These are phyloP conservation scores for Heliconius erato DNA, from an alignment of 2,888 invertebrate species.

Conservation along the genomic window DNA sequence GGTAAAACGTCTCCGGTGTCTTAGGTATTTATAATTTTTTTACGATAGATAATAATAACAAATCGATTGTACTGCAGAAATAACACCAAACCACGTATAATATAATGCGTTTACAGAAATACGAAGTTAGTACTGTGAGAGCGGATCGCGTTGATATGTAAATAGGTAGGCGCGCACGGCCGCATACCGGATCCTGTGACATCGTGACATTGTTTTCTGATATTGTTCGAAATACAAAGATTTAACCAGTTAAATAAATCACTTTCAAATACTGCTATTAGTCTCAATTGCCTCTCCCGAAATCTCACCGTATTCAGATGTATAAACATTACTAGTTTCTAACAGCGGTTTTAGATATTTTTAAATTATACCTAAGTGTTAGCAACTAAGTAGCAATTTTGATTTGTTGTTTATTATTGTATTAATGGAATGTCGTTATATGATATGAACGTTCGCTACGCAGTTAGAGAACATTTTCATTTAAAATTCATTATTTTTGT, in stretches of 20 bases:
- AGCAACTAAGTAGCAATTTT: slow-evolving; percentile 24
- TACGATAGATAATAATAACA: slow-evolving; percentile 57
- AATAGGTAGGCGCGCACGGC: slow-evolving; percentile 24
- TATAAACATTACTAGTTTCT: neutral
- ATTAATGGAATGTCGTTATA: neutral
- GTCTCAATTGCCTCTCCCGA: slow-evolving; percentile 59
- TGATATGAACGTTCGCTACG: neutral
- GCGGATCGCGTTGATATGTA: slow-evolving; percentile 66
- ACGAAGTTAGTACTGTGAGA: slow-evolving; percentile 77
- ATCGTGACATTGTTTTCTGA: slow-evolving; percentile 64
- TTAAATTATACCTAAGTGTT: slow-evolving; percentile 24
- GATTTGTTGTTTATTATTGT: slow-evolving; percentile 14
- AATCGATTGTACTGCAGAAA: slow-evolving; percentile 47
- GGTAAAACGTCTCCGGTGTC: slow-evolving; percentile 64
- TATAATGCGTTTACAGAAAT: slow-evolving; percentile 61
- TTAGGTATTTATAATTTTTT: slow-evolving; percentile 71
- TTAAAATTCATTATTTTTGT: neutral
- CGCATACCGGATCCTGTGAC: slow-evolving; percentile 51
- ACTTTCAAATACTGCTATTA: slow-evolving; percentile 65
- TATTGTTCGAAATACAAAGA: slow-evolving; percentile 69
- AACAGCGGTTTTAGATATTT: slow-evolving; percentile 25
- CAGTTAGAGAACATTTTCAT: neutral
- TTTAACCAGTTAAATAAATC: slow-evolving; percentile 72
- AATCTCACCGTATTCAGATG: slow-evolving; percentile 18
- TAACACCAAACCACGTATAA: slow-evolving; percentile 49